Percentiles rank a stretch among this genome's conserved stretches.
phyloP scores from a whole-genome alignment of 2,888 invertebrate genomes.

The Anoplius nigerrimus region DNA sequence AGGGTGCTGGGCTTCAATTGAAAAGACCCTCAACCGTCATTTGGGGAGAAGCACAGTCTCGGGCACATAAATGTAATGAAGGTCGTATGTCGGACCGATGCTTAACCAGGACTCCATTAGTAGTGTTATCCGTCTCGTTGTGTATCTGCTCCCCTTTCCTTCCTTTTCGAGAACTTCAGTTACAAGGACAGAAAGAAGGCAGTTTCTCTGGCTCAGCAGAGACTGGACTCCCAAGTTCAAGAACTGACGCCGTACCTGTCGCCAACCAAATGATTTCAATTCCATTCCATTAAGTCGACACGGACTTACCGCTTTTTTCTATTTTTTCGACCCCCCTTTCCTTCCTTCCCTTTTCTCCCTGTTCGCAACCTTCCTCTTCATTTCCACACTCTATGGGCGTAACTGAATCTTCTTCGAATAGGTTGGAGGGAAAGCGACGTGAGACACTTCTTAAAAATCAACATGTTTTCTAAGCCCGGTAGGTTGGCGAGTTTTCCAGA shows the following conservation, averaged over 20 bases:
- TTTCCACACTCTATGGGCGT: slow-evolving; percentile 30
- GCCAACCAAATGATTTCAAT: slow-evolving; percentile 58
- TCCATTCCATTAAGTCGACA: slow-evolving; percentile 59
- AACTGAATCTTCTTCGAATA: slow-evolving; percentile 55
- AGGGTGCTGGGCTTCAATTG: slow-evolving; percentile 69
- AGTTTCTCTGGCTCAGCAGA: slow-evolving; percentile 18
- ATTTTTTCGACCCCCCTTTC: slow-evolving; percentile 26
- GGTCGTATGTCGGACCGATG: slow-evolving; percentile 67
- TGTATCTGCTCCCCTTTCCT: slow-evolving; percentile 15
- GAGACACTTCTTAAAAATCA: slow-evolving; percentile 47
- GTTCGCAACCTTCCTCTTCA: slow-evolving; percentile 1
- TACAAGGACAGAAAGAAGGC: slow-evolving; percentile 32
- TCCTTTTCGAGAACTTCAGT: slow-evolving; percentile 58
- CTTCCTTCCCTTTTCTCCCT: background rate
- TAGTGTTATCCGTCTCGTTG: slow-evolving; percentile 57
- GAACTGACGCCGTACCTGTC: slow-evolving; percentile 53
- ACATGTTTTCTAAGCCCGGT: slow-evolving; percentile 15
- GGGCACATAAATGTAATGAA: slow-evolving; percentile 71
- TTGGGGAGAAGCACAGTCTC: slow-evolving; percentile 65
- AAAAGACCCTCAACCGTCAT: slow-evolving; percentile 57
- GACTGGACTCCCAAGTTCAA: slow-evolving; percentile 58
- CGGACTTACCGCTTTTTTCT: slow-evolving; percentile 34
- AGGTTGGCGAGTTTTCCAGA: no score
- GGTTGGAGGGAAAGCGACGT: slow-evolving; percentile 40
- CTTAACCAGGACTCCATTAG: slow-evolving; percentile 67